Evolutionary conservation across 2,113 vertebrate genomes (phyloP).

Genomic region (Oophaga pumilio): DNA sequence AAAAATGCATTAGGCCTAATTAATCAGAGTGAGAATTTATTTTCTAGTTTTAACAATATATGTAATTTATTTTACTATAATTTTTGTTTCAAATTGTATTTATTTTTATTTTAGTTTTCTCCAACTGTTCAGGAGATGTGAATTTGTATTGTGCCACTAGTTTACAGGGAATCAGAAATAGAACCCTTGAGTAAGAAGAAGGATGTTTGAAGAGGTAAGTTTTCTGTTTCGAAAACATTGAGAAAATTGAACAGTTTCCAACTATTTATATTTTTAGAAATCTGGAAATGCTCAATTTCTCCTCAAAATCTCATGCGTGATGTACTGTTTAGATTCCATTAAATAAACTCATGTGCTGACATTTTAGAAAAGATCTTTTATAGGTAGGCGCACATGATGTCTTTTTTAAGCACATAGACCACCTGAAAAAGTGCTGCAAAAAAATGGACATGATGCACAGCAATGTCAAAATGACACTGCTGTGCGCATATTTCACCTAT

Average conservation of each 20-base stretch:
- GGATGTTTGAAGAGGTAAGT: not conserved
- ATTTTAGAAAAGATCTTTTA: too few species aligned
- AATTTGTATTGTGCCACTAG: not conserved
- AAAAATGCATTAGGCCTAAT: conserved; percentile 12
- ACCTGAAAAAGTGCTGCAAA: too few species aligned
- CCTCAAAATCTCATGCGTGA: not conserved
- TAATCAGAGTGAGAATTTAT: not conserved
- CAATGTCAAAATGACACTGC: too few species aligned
- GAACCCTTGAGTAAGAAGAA: not conserved
- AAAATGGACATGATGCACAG: too few species aligned
- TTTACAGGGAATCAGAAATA: not conserved
- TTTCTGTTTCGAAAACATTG: not conserved
- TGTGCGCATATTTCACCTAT: too few species aligned
- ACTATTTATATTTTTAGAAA: not conserved
- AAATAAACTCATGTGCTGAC: not conserved
- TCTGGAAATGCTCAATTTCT: not conserved
- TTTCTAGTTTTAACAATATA: not conserved
- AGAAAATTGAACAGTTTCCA: not conserved
- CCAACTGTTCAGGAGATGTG: not conserved
- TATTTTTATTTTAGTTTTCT: not conserved
- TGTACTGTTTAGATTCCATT: not conserved
- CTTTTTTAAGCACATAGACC: too few species aligned
- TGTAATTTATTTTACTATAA: not conserved
- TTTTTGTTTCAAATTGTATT: not conserved
- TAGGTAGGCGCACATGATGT: too few species aligned